Conservation (phyloP, 2,888 invertebrate species). For the Hipparchia sbordonii region DNA sequence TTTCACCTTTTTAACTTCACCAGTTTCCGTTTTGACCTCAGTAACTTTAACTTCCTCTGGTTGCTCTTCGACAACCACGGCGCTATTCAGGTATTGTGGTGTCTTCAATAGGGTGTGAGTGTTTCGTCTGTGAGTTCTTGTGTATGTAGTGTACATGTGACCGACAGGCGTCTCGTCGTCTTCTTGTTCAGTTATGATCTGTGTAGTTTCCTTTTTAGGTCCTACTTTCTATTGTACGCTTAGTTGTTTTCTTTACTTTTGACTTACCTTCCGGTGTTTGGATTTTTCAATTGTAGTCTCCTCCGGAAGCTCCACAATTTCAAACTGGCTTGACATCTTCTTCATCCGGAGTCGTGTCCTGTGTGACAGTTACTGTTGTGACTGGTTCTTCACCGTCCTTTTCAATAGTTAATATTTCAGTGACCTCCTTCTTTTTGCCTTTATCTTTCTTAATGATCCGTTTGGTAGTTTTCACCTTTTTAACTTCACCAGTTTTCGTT, state of each 20-base stretch:
- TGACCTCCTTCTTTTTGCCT: slow-evolving; percentile 41
- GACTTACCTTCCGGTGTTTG: slow-evolving; percentile 51
- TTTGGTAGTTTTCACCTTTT: slow-evolving; percentile 28
- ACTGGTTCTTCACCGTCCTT: slow-evolving; percentile 46
- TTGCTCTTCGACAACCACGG: slow-evolving; percentile 27
- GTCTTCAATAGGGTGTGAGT: slow-evolving; percentile 34
- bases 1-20: not conserved
- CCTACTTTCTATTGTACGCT: slow-evolving; percentile 41
- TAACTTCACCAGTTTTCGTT: not conserved
- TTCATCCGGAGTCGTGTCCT: slow-evolving; percentile 43
- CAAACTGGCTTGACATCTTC: slow-evolving; percentile 51
- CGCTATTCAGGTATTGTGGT: not conserved
- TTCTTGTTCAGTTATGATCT: slow-evolving; percentile 21
- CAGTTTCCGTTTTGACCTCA: slow-evolving; percentile 3
- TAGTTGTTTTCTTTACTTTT: slow-evolving; percentile 45
- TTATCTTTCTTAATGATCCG: slow-evolving; percentile 48
- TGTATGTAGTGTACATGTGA: slow-evolving; percentile 45
- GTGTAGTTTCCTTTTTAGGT: slow-evolving; percentile 51
- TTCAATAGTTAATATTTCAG: slow-evolving; percentile 45
- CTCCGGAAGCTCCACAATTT: slow-evolving; percentile 48
- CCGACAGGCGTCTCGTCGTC: slow-evolving; percentile 31
- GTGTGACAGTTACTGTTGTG: slow-evolving; percentile 42
- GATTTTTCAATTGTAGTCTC: slow-evolving; percentile 40
- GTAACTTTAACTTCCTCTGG: not conserved
- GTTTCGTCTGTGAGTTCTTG: slow-evolving; percentile 50